Evolutionary conservation across 2,888 invertebrate species (phyloP).

Genomic region (Neuroscelio doddi): DNA sequence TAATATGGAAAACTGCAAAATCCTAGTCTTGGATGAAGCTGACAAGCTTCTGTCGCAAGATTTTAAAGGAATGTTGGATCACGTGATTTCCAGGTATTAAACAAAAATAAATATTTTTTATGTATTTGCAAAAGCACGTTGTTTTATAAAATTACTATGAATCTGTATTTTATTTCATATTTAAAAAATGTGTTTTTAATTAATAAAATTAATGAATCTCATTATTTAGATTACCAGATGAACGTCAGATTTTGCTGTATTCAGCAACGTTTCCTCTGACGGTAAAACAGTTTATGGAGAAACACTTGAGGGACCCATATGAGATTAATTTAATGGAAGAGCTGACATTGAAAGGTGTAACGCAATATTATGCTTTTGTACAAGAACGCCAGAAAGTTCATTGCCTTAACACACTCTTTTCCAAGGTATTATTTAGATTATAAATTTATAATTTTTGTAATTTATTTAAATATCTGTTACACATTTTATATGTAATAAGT

Average conservation of each 20-base stretch:
- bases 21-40: conserved; percentile 98
- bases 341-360: conserved; percentile 98
- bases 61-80: conserved; percentile 99
- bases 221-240: conserved; percentile 84
- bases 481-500: too few species aligned
- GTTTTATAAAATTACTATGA: too few species aligned
- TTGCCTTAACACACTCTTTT: conserved; percentile 99
- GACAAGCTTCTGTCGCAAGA: conserved; percentile 99
- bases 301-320: conserved; percentile 97
- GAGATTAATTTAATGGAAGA: conserved; percentile 99
- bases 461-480: too few species aligned
- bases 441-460: too few species aligned
- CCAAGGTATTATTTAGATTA: conserved; percentile 81
- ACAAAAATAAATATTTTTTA: conserved; percentile 1
- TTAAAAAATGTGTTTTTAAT: not conserved
- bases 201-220: conserved; percentile 16
- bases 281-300: conserved; percentile 99
- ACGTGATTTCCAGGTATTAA: conserved; percentile 88
- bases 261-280: conserved; percentile 99
- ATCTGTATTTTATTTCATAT: not conserved
- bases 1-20: conserved; percentile 96
- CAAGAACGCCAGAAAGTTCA: conserved; percentile 99
- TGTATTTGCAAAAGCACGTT: not conserved
- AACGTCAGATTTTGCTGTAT: conserved; percentile 97
- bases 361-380: conserved; percentile 99